phyloP scores from a whole-genome alignment of 1,140 invertebrate species.

The Homarus americanus region DNA sequence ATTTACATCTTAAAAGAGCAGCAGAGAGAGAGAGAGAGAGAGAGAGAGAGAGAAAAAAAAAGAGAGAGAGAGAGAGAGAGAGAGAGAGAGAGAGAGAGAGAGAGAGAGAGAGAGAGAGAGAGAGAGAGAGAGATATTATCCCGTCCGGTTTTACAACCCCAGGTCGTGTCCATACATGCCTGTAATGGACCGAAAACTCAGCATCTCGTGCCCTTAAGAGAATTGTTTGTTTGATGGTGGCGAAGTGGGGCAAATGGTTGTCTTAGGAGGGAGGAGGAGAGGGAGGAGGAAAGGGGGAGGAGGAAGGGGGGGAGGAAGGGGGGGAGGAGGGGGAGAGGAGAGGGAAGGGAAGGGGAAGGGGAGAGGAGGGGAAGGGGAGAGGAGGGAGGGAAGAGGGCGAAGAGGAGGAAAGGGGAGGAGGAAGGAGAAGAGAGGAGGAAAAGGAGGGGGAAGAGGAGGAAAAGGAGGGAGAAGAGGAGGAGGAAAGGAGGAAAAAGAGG shows the following conservation, averaged over 20 bases:
- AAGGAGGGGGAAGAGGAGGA: background rate
- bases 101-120: too few relatives aligned
- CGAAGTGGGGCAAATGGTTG: background rate
- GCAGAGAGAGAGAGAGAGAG: too few relatives aligned
- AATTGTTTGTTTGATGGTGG: constrained; percentile 33
- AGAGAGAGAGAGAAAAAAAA: too few relatives aligned
- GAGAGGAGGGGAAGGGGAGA: background rate
- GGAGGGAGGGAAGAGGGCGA: background rate
- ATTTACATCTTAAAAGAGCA: too few relatives aligned
- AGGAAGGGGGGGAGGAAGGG: background rate
- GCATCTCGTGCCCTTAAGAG: constrained; percentile 31
- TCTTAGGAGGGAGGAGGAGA: background rate
- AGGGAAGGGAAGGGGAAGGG: background rate
- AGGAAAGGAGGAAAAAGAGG: background rate
- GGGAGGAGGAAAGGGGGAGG: background rate
- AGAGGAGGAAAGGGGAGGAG: background rate
- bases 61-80: too few relatives aligned
- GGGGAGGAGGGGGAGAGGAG: constrained; percentile 17
- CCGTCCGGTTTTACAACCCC: too few relatives aligned
- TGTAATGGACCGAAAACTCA: constrained; percentile 17
- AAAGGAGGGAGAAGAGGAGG: background rate
- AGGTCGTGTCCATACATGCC: background rate
- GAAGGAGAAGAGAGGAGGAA: background rate
- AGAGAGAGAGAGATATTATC: too few relatives aligned
- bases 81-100: too few relatives aligned